These are phyloP conservation scores for Acromyrmex charruanus DNA, from an alignment of 1,140 invertebrate species.

Conservation along the genomic window DNA sequence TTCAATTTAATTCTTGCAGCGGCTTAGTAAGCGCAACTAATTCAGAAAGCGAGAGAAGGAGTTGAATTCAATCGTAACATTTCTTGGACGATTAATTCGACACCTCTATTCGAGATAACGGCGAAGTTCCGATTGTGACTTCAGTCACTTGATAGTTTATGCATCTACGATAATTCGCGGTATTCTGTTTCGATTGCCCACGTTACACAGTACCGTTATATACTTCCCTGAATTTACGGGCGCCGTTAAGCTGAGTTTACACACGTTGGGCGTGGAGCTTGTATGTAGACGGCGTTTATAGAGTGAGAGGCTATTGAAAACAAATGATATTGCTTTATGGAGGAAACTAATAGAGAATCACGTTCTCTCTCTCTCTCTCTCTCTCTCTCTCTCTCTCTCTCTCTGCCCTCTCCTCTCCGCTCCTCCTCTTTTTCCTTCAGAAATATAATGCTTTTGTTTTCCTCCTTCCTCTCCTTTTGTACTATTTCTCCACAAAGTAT, in stretches of 20 bases:
- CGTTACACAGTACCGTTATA: not conserved
- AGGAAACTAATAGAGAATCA: constrained; percentile 19
- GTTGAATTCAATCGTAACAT: constrained; percentile 67
- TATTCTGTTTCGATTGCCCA: constrained; percentile 52
- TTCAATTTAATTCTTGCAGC: constrained; percentile 52
- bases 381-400: not conserved
- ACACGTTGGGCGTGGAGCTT: constrained; percentile 58
- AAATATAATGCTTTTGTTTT: no score
- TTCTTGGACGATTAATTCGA: constrained; percentile 64
- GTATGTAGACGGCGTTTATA: constrained; percentile 12
- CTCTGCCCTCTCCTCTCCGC: no score
- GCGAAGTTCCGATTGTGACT: constrained; percentile 43
- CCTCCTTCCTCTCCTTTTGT: not conserved
- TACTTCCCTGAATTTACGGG: constrained; percentile 64
- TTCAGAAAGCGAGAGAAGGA: not conserved
- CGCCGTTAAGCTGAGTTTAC: constrained; percentile 65
- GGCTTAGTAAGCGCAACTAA: constrained; percentile 14
- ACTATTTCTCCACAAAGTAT: not conserved
- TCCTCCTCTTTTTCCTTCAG: no score
- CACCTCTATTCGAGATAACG: constrained; percentile 18
- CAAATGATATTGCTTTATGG: constrained; percentile 18
- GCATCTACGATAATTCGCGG: constrained; percentile 5
- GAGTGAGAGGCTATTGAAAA: constrained; percentile 46
- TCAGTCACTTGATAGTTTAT: constrained; percentile 61
- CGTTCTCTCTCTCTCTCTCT: not conserved